Evolutionary conservation across 2,113 vertebrate species (phyloP).

Genomic region (Neoarius graeffei): DNA sequence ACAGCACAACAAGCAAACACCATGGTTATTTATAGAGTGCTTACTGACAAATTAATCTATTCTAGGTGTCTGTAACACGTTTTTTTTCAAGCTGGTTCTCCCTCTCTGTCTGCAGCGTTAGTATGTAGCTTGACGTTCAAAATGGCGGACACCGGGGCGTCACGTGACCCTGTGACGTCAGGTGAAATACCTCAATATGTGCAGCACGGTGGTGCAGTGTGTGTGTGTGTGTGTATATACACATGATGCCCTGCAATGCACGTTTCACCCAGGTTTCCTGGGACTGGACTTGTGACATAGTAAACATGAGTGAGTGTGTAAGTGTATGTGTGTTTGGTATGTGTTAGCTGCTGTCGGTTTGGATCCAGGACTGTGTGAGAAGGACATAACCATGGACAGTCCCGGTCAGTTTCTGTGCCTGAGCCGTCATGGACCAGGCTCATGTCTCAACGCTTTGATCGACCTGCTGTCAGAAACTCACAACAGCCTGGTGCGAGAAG

Average conservation of each 20-base stretch:
- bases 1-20: no score
- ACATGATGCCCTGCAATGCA: not conserved
- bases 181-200: no score
- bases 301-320: not conserved
- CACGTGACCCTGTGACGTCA: no score
- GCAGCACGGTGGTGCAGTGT: not conserved
- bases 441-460: conserved; percentile 65
- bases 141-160: no score
- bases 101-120: no score
- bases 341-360: conserved; percentile 52
- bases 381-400: conserved; percentile 63
- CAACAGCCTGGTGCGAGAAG: conserved; percentile 69
- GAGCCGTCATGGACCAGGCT: conserved; percentile 63
- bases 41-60: no score
- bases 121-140: no score
- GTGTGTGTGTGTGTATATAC: not conserved
- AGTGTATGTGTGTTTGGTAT: conserved; percentile 9
- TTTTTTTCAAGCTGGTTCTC: no score
- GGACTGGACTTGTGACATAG: not conserved
- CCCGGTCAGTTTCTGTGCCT: conserved; percentile 63
- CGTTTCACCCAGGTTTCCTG: not conserved
- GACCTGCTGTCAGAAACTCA: conserved; percentile 69
- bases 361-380: conserved; percentile 54
- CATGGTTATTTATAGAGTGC: no score
- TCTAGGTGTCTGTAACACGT: no score